phyloP scores from a whole-genome alignment of 2,888 invertebrate genomes.

The Cantharis lateralis region DNA sequence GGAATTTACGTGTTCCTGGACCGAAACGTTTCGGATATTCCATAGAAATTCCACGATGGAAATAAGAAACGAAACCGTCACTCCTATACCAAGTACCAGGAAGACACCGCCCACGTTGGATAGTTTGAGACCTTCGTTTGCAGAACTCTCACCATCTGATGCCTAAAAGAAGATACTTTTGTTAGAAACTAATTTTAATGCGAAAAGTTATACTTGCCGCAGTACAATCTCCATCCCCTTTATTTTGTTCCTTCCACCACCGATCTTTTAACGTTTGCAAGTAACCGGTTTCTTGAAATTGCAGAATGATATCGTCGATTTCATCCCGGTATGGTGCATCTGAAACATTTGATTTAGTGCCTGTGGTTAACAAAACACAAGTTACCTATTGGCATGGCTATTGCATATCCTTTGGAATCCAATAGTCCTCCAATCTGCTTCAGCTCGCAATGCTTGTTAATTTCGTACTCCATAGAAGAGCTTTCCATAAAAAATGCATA shows the following conservation, averaged over 20 bases:
- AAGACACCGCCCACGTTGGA: constrained; percentile 92
- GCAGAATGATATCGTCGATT: constrained; percentile 87
- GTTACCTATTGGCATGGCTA: constrained; percentile 87
- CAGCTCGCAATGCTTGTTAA: constrained; percentile 80
- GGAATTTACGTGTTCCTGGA: constrained; percentile 74
- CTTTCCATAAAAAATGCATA: constrained; percentile 98
- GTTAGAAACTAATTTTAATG: background rate
- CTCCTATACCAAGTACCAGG: constrained; percentile 78
- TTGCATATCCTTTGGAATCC: constrained; percentile 92
- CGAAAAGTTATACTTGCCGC: background rate
- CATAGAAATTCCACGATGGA: constrained; percentile 84
- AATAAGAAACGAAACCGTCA: constrained; percentile 70
- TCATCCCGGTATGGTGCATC: constrained; percentile 77
- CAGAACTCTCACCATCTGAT: background rate
- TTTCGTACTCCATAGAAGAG: constrained; percentile 89
- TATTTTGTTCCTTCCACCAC: constrained; percentile 84
- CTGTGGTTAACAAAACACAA: background rate
- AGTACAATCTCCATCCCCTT: constrained; percentile 42
- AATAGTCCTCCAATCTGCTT: constrained; percentile 80
- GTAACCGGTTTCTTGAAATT: constrained; percentile 86
- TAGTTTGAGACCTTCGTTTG: constrained; percentile 65
- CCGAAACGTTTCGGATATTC: constrained; percentile 78
- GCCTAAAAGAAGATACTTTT: background rate
- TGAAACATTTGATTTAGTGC: constrained; percentile 47
- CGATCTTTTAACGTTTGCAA: constrained; percentile 80